These are phyloP conservation scores for Scolopax bukidnonensis DNA, from an alignment of 2,797 vertebrate genomes.

Conservation along the genomic window DNA sequence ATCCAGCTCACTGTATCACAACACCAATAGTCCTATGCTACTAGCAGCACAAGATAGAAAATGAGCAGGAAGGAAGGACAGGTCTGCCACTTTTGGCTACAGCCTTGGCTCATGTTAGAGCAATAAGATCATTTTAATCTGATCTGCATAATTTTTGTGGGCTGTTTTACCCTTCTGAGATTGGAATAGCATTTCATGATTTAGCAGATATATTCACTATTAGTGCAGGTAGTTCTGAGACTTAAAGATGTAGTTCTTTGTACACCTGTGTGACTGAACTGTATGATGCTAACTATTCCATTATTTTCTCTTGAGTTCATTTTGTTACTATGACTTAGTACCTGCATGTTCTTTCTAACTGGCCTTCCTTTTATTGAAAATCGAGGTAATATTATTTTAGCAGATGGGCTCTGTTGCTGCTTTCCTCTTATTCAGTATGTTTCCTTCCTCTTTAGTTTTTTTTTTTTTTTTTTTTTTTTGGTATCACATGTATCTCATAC, in stretches of 20 bases:
- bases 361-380: not conserved
- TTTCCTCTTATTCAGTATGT: not conserved
- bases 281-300: not conserved
- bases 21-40: rapidly evolving
- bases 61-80: not conserved
- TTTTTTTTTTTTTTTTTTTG: not conserved
- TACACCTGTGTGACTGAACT: not conserved
- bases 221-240: not conserved
- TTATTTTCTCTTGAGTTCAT: not conserved
- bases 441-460: not conserved
- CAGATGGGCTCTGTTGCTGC: not conserved
- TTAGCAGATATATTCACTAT: not conserved
- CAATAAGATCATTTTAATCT: not conserved
- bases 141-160: not conserved
- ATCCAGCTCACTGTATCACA: not conserved
- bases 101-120: not conserved
- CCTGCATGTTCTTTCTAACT: not conserved
- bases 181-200: not conserved
- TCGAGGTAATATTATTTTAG: not conserved
- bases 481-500: not conserved
- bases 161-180: not conserved
- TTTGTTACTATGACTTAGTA: not conserved
- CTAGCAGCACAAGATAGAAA: not conserved
- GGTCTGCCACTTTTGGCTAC: not conserved
- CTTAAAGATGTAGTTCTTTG: not conserved